Percentiles rank a stretch among this genome's conserved stretches.
phyloP scores from a whole-genome alignment of 2,888 invertebrate species.

The Aquatica leii region DNA sequence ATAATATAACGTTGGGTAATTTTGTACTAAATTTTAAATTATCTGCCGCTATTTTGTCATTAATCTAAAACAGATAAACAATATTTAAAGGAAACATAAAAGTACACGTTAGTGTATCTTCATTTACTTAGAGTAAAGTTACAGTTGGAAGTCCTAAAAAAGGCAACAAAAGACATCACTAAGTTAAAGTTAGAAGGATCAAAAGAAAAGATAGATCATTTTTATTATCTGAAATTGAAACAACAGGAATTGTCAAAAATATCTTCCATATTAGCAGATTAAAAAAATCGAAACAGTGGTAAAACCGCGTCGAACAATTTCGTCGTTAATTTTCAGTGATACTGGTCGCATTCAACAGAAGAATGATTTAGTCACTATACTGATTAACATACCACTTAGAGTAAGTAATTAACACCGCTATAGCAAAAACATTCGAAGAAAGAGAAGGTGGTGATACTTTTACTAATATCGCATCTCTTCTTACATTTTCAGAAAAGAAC shows the following conservation, averaged over 20 bases:
- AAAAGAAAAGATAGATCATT: too few relatives aligned
- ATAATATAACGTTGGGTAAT: not conserved
- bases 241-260: slow-evolving; percentile 59
- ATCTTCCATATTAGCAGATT: slow-evolving; percentile 65
- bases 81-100: not conserved
- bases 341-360: slow-evolving; percentile 79
- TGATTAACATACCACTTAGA: slow-evolving; percentile 56
- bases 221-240: slow-evolving; percentile 12
- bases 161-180: too few relatives aligned
- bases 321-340: slow-evolving; percentile 86
- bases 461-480: slow-evolving; percentile 54
- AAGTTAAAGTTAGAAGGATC: too few relatives aligned
- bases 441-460: slow-evolving; percentile 52
- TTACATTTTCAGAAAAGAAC: slow-evolving; percentile 58
- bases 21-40: not conserved
- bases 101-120: not conserved
- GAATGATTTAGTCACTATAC: slow-evolving; percentile 52
- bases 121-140: not conserved
- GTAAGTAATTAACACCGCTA: slow-evolving; percentile 64
- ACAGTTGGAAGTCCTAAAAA: too few relatives aligned
- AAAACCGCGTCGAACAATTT: slow-evolving; percentile 69
- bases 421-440: slow-evolving; percentile 65
- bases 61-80: not conserved
- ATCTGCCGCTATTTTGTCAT: not conserved
- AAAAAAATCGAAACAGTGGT: slow-evolving; percentile 74